Evolutionary conservation across 2,888 invertebrate genomes (phyloP), one percentile per base, ranked within the genome.

Genomic region (Agrochola macilenta): DNA sequence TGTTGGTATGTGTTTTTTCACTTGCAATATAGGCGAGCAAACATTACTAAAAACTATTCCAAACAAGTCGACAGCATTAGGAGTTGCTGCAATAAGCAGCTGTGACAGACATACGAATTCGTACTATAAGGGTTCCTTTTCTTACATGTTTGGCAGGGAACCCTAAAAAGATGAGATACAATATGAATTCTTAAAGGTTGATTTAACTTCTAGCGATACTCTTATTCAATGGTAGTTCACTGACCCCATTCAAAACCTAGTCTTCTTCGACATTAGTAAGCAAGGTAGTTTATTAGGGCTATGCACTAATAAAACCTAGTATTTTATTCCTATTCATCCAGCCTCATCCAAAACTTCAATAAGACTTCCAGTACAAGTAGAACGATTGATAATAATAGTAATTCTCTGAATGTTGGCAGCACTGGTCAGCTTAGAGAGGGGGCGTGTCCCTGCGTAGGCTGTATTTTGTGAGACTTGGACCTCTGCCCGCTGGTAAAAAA

Each of bases 401-500:
- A 69, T 74, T 72, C 57, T 73, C 69, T 69, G 74, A 64, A 81
- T 66, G 74, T 81, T 81, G 83, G 84, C 84, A 84, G 52, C 58
- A 9, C 69, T 81, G 83, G 74, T 60, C 58, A 71, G 64, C 57
- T 49, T 69, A 65, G 57, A 72, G 76, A 74, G 81, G 74, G 73
- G 84, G 81, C 63, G 74, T 84, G 74, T 60, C 8, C 35, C 71
- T 69, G 35, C 54, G 76, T 72, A 81, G 81, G 77, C 74, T 66
- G 81, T 84, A 77, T 77, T 81, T 84, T 72, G 74, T 74, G 2
- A 69, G 69, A 60, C 69, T 83, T 83, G 83, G 83, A 84, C 49
- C 52, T 54, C 65, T 83, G 83, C 83, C 83, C 83, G 49, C 12
- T 60, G 20, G 61, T 76, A n/a, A 54, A 69, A 49, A 66, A 74